phyloP scores from a whole-genome alignment of 2,113 vertebrate species.

The Entomyzon cyanotis region DNA sequence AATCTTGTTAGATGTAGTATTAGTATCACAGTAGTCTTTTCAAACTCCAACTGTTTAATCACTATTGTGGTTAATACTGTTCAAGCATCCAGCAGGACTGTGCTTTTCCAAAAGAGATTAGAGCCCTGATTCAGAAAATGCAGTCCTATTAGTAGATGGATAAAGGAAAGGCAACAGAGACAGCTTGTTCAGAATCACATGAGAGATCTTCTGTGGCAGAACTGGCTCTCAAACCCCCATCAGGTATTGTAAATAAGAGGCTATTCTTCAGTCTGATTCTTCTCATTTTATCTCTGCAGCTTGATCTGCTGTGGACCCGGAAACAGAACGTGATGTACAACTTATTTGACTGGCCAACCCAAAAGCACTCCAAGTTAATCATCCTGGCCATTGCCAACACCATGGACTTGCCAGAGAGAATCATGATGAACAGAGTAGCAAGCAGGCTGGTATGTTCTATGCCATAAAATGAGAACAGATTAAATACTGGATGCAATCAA shows the following conservation, averaged over 20 bases:
- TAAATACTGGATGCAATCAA: not conserved
- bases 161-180: not conserved
- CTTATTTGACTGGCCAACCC: conserved; percentile 95
- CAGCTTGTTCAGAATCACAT: not conserved
- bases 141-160: not conserved
- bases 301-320: conserved; percentile 94
- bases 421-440: conserved; percentile 94
- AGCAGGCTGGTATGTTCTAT: conserved; percentile 86
- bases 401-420: conserved; percentile 96
- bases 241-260: not conserved
- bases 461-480: not conserved
- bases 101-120: not conserved
- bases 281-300: conserved; percentile 63
- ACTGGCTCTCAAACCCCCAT: not conserved
- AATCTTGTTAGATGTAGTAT: not conserved
- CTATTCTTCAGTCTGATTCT: not conserved
- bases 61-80: not conserved
- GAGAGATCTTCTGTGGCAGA: not conserved
- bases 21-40: not conserved
- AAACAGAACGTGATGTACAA: conserved; percentile 98
- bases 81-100: not conserved
- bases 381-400: conserved; percentile 97
- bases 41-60: not conserved
- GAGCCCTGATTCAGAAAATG: not conserved
- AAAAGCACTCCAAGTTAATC: conserved; percentile 86